phyloP scores from a whole-genome alignment of 2,797 vertebrate species.

The Nasua narica region DNA sequence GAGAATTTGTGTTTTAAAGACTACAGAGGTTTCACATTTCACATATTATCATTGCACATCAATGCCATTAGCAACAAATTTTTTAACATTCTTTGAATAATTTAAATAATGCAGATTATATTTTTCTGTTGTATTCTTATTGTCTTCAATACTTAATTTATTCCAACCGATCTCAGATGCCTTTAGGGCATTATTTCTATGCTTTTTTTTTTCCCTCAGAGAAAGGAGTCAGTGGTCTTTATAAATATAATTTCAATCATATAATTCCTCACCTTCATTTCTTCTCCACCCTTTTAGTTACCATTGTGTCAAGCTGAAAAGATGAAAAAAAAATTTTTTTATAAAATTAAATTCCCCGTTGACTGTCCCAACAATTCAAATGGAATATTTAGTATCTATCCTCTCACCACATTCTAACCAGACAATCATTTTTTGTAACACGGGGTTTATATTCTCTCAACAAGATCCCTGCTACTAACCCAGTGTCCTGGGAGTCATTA shows the following conservation, averaged over 20 bases:
- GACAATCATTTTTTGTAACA: constrained; percentile 70
- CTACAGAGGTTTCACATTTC: neutral
- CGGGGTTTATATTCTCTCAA: constrained; percentile 65
- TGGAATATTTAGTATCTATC: constrained; percentile 60
- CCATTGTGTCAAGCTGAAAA: neutral
- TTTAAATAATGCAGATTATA: constrained; percentile 41
- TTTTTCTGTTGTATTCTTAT: constrained; percentile 46
- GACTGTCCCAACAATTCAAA: constrained; percentile 55
- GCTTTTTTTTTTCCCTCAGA: neutral
- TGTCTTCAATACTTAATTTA: constrained; percentile 16
- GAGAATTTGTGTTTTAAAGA: constrained; percentile 17
- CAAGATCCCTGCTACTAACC: constrained; percentile 51
- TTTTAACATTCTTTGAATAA: neutral
- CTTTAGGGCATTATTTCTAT: constrained; percentile 41
- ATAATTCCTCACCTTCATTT: neutral
- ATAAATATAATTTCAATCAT: constrained; percentile 51
- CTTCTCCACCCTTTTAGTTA: constrained; percentile 7
- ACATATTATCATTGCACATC: neutral
- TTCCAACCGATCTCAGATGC: constrained; percentile 34
- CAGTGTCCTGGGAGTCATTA: constrained; percentile 72
- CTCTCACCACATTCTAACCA: constrained; percentile 57
- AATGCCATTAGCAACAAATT: neutral
- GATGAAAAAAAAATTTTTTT: constrained; percentile 45
- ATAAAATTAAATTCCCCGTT: constrained; percentile 67
- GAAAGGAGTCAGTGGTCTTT: neutral